Conservation (phyloP, 2,113 vertebrate genomes). For the Probosciger aterrimus region DNA sequence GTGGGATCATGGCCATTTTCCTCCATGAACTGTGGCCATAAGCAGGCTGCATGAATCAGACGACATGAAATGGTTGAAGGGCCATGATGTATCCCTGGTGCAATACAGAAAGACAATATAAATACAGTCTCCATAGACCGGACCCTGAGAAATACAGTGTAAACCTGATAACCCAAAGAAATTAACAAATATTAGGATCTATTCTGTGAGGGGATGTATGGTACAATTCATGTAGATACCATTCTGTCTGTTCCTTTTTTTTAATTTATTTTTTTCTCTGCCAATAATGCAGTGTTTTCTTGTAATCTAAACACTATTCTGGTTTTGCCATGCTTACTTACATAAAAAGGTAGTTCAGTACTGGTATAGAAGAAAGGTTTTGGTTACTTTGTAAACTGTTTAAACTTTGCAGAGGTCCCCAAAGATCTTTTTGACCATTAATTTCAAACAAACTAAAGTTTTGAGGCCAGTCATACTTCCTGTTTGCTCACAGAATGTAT, state of each 20-base stretch:
- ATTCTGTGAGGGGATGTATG: neutral
- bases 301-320: neutral
- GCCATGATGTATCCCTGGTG: neutral
- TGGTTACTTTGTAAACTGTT: neutral
- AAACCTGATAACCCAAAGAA: neutral
- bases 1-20: neutral
- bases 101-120: neutral
- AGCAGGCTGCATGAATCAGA: neutral
- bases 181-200: neutral
- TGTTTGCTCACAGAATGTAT: neutral
- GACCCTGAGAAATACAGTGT: neutral
- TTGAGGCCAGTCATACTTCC: neutral
- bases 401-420: neutral
- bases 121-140: neutral
- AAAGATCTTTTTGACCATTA: neutral
- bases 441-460: neutral
- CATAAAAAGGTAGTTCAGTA: neutral
- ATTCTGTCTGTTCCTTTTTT: neutral
- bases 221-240: neutral
- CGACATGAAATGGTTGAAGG: neutral
- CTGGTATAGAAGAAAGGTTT: neutral
- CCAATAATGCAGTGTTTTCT: neutral
- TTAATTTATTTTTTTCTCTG: neutral
- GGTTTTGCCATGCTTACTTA: neutral
- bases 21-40: neutral